Conservation (phyloP, 2,888 invertebrate genomes). For the Teinopalpus imperialis region DNA sequence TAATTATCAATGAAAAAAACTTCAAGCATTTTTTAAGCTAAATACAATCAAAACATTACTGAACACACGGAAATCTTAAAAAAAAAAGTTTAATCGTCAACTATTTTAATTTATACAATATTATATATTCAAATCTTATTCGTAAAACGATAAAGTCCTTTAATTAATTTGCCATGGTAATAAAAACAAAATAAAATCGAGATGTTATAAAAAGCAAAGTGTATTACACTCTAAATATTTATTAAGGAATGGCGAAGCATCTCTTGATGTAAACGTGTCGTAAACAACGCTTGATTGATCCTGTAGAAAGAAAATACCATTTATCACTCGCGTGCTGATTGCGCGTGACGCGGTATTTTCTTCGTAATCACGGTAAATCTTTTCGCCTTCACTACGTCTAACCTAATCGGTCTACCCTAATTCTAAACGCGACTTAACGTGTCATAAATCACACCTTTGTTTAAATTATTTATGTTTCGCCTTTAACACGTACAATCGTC, state of each 20-base stretch:
- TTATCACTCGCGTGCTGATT: conserved; percentile 30
- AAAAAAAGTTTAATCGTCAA: too few species aligned
- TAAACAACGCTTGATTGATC: conserved; percentile 21
- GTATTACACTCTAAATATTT: conserved; percentile 12
- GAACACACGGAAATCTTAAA: too few species aligned
- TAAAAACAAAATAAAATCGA: conserved; percentile 1
- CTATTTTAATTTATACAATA: too few species aligned
- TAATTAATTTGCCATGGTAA: not conserved
- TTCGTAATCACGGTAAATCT: conserved; percentile 23
- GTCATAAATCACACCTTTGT: conserved; percentile 15
- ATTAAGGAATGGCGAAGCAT: conserved; percentile 1
- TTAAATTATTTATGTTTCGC: not conserved
- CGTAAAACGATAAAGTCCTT: too few species aligned
- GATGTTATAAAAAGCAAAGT: not conserved
- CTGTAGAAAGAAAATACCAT: conserved; percentile 19
- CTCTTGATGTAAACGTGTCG: conserved; percentile 5
- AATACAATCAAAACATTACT: too few species aligned
- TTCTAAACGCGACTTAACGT: not conserved
- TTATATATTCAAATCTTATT: too few species aligned
- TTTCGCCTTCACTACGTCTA: conserved; percentile 12
- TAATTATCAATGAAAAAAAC: too few species aligned
- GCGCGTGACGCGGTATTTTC: conserved; percentile 32
- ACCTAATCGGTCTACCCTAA: conserved; percentile 3
- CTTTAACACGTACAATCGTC: too few species aligned
- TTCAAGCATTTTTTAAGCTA: too few species aligned